Conservation (phyloP, 2,113 vertebrate species). For the Dromiciops gliroides region DNA sequence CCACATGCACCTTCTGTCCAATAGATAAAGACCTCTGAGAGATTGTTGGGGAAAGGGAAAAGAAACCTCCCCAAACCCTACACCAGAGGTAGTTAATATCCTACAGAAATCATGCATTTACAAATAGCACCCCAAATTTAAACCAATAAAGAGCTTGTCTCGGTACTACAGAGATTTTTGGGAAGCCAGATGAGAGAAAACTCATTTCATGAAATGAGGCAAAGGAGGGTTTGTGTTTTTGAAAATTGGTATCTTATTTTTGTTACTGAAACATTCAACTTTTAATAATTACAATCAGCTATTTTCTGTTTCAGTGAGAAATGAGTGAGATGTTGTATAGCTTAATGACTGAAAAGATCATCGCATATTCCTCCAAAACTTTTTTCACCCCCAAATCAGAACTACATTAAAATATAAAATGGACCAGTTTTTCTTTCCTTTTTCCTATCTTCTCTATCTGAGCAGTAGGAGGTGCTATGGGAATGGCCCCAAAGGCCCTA, state of each 20-base stretch:
- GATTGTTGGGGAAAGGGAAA: neutral
- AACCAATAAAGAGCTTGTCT: too few species aligned
- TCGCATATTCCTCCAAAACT: neutral
- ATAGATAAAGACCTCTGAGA: neutral
- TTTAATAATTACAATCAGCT: too few species aligned
- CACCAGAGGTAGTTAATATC: too few species aligned
- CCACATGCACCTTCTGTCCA: neutral
- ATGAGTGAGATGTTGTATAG: neutral
- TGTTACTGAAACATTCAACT: neutral
- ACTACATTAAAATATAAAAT: neutral
- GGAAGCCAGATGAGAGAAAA: too few species aligned
- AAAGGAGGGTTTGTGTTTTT: neutral
- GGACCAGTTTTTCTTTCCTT: neutral
- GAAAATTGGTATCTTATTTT: neutral
- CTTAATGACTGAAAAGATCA: fast-evolving
- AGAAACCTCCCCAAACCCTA: neutral
- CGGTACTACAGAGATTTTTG: too few species aligned
- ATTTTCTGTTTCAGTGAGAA: neutral
- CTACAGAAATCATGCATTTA: too few species aligned
- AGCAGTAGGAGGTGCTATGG: neutral
- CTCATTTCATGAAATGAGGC: neutral
- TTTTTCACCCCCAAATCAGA: neutral
- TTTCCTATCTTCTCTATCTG: neutral
- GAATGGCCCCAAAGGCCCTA: neutral
- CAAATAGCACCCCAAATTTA: too few species aligned